Conservation (phyloP, 1,140 invertebrate species). For the Odontomachus brunneus region DNA sequence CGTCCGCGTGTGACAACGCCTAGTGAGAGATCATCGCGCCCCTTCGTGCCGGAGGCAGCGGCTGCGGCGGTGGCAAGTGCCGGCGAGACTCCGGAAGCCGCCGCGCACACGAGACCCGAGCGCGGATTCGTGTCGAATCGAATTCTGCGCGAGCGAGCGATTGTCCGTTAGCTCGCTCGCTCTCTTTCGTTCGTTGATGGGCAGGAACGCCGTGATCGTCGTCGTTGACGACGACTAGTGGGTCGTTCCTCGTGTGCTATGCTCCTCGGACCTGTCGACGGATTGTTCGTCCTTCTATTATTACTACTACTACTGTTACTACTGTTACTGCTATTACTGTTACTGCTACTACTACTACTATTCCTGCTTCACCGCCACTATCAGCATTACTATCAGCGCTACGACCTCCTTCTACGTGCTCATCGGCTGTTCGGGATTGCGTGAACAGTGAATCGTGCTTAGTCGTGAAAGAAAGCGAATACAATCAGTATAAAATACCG, state of each 20-base stretch:
- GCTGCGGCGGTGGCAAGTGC: neutral
- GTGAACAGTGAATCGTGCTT: conserved; percentile 9
- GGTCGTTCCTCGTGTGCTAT: too few relatives aligned
- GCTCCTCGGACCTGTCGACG: too few relatives aligned
- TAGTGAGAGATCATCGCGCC: conserved; percentile 67
- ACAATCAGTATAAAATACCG: conserved; percentile 9
- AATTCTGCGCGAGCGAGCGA: neutral
- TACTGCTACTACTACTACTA: too few relatives aligned
- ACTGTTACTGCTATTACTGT: too few relatives aligned
- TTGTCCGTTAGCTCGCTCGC: neutral
- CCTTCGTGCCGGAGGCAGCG: conserved; percentile 35
- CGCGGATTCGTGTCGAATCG: neutral
- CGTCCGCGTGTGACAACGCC: conserved; percentile 73
- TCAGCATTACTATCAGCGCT: too few relatives aligned
- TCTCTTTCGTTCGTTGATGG: too few relatives aligned
- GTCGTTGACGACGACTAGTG: too few relatives aligned
- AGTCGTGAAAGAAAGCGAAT: conserved; percentile 21
- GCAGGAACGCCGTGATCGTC: too few relatives aligned
- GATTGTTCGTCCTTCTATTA: too few relatives aligned
- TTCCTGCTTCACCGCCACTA: too few relatives aligned
- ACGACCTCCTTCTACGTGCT: too few relatives aligned
- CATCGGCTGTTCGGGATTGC: neutral
- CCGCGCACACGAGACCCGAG: neutral
- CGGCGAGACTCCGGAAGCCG: neutral
- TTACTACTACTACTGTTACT: too few relatives aligned